Base-by-base conservation (phyloP, 2,797 vertebrate species). In the Zenarchopterus dispar region DNA sequence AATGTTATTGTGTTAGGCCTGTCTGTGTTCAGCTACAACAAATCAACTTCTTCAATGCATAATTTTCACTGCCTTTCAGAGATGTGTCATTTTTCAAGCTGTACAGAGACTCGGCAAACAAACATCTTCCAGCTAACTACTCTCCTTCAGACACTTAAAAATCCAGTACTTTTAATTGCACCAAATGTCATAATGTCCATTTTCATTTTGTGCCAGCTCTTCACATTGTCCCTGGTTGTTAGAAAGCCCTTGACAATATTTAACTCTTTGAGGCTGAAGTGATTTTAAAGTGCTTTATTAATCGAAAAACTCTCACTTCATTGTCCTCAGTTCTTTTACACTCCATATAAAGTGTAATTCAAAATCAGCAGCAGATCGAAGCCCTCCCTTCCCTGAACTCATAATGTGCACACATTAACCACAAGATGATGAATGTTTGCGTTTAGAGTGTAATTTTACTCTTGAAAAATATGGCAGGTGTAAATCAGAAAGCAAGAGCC, bases 91-190 rank as follows among this genome's bases (percentile, higher is more conserved):
- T 90, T 89, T 89, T 89, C 82, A 81, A 78, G 85, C 78, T 88
- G 75, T 81, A 73, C 74, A 56, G 75, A 86, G 75, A 82, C 83
- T 87, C 83, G 84, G 55, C 85, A 88, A 91, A 90, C 89, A 93
- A 91, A 88, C 89, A 89, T 87, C 76, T 76, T 81, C 75, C 84
- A 84, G 67, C 50, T 69, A 68, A 80, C 77, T 80, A 74, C 77
- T 67, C 75, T 77, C 64, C 56, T 62, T 77, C 52, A 43, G 44
- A 71, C 73, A 84, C 67, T 81, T 82, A 75, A 80, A 26, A 82
- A 74, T 65, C 13, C 22, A 77, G 82, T 70, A 61, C 69, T 79
- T 81, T 64, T 57, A 57, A 79, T 63, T 70, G 68, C 70, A 75
- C 54, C 46, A 58, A 64, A 48, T 36, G 33, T 36, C 11, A 36